Evolutionary conservation across 2,888 invertebrate species (phyloP), one percentile per base, ranked within the genome.

Genomic region (Alentia gelatinosa): DNA sequence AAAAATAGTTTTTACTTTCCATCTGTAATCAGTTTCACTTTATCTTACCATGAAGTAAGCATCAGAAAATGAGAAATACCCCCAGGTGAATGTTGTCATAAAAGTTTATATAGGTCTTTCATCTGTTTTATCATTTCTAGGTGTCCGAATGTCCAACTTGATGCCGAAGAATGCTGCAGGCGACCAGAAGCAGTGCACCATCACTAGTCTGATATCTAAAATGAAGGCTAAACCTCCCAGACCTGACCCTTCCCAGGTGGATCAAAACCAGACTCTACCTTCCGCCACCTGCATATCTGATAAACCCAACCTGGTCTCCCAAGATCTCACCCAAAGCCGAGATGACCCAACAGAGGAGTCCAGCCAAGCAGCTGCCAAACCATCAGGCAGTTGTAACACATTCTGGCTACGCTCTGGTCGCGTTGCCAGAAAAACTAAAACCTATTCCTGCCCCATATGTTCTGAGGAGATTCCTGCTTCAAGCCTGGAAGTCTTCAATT

Each of bases 71-170:
- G n/a, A n/a, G n/a, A n/a, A n/a, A n/a, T n/a, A n/a, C n/a, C n/a
- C n/a, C n/a, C n/a, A n/a, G n/a, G n/a, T n/a, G n/a, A n/a, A n/a
- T n/a, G n/a, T n/a, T n/a, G n/a, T n/a, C n/a, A n/a, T n/a, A n/a
- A n/a, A n/a, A n/a, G n/a, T n/a, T n/a, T n/a, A n/a, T n/a, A n/a
- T n/a, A n/a, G n/a, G n/a, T n/a, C n/a, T n/a, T n/a, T n/a, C n/a
- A n/a, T n/a, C n/a, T n/a, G n/a, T n/a, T n/a, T n/a, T n/a, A n/a
- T n/a, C n/a, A n/a, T n/a, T 90, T 30, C 15, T 33, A 91, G 91
- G 91, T 26, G 91, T 91, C 30, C 88, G 91, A 3, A 88, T 91
- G 88, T 91, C 91, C 4, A 91, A 91, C 30, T 42, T 91, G 56
- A 35, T 56, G 37, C 40, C 37, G 0, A 47, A 79, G 42, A 79